These are phyloP conservation scores for Chamaetylas fuelleborni DNA, from an alignment of 2,113 vertebrate species.

Conservation along the genomic window DNA sequence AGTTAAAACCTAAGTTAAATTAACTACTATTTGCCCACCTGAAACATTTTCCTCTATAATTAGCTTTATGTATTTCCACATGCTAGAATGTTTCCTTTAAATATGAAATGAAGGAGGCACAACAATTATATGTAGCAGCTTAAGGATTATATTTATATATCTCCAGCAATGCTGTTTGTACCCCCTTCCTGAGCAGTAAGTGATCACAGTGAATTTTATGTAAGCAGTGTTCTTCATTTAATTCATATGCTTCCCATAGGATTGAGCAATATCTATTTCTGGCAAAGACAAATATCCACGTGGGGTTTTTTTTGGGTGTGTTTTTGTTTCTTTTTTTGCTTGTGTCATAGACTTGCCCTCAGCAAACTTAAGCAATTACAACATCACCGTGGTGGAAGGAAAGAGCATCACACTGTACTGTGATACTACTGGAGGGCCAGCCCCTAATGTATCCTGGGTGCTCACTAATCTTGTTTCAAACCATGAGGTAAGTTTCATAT, in stretches of 20 bases:
- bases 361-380: not conserved
- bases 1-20: not conserved
- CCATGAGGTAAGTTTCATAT: not conserved
- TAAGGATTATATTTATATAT: not conserved
- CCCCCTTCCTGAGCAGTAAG: not conserved
- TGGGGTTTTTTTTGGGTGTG: not conserved
- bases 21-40: not conserved
- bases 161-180: not conserved
- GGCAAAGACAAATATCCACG: not conserved
- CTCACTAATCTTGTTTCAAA: not conserved
- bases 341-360: not conserved
- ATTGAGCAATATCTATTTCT: not conserved
- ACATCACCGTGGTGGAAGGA: not conserved
- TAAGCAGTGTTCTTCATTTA: not conserved
- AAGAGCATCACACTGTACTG: not conserved
- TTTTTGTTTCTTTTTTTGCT: not conserved
- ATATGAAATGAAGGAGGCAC: not conserved
- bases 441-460: not conserved
- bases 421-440: not conserved
- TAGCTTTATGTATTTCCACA: not conserved
- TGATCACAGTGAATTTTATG: not conserved
- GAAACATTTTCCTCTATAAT: not conserved
- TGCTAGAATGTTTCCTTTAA: not conserved
- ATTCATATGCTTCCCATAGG: not conserved
- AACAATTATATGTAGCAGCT: not conserved